Conservation (phyloP, 2,797 vertebrate genomes). For the Lates japonicus region DNA sequence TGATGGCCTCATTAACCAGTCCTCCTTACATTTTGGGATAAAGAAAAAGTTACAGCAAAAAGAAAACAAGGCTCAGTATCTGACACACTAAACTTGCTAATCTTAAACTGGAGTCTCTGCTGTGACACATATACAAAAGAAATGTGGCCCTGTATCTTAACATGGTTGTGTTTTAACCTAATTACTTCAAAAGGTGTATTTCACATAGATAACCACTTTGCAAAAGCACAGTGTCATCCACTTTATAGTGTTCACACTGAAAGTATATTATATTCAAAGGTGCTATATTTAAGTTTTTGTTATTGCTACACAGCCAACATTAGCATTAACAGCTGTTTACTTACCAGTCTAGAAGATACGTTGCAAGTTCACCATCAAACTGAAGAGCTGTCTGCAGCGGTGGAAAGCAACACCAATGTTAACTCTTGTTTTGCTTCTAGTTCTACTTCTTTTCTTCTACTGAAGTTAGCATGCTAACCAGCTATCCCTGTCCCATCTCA, state of each 20-base stretch:
- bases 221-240: neutral
- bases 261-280: too few relatives aligned
- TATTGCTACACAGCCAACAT: too few relatives aligned
- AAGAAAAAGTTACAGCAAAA: neutral
- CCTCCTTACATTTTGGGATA: neutral
- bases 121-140: neutral
- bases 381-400: too few relatives aligned
- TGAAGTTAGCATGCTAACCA: too few relatives aligned
- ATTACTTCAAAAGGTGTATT: neutral
- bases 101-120: neutral
- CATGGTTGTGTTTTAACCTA: neutral
- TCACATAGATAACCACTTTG: neutral
- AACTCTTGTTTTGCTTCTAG: too few relatives aligned
- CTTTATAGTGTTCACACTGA: neutral
- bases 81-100: neutral
- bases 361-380: too few relatives aligned
- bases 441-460: too few relatives aligned
- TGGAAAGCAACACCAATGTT: too few relatives aligned
- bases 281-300: too few relatives aligned
- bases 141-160: neutral
- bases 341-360: too few relatives aligned
- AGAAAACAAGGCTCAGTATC: neutral
- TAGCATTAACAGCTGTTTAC: too few relatives aligned
- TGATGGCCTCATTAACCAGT: neutral
- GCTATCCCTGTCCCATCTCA: too few relatives aligned